Evolutionary conservation across 2,888 invertebrate species (phyloP).

Genomic region (Harpalus rufipes): DNA sequence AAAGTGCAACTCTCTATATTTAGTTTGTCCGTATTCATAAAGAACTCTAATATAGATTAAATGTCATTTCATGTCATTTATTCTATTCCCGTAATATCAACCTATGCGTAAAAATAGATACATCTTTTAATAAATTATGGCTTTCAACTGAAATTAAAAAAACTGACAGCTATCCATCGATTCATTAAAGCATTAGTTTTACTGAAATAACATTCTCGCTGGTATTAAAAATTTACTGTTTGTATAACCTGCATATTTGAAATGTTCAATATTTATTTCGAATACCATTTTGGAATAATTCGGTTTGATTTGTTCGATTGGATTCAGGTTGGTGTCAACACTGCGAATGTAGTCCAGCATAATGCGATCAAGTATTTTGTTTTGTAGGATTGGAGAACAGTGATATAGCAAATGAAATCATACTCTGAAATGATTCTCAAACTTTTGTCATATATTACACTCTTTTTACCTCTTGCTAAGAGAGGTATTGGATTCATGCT

Average conservation of each 20-base stretch:
- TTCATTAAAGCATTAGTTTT: neutral
- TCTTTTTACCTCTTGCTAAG: too few species aligned
- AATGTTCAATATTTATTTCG: constrained; percentile 9
- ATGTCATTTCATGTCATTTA: neutral
- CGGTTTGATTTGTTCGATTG: constrained; percentile 27
- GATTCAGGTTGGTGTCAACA: neutral
- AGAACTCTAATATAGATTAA: neutral
- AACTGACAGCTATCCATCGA: neutral
- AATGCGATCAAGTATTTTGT: constrained; percentile 15
- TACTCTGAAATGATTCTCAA: too few species aligned
- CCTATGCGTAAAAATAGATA: neutral
- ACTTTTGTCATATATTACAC: too few species aligned
- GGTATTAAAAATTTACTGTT: neutral
- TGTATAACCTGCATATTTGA: neutral
- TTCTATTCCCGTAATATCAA: neutral
- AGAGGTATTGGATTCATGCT: too few species aligned
- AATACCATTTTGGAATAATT: constrained; percentile 9
- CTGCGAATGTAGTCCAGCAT: neutral
- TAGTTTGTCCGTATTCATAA: neutral
- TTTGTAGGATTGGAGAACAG: constrained; percentile 5
- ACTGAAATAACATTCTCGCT: neutral
- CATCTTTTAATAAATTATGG: neutral
- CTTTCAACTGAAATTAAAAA: neutral
- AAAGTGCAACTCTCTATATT: too few species aligned
- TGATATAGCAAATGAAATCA: neutral